Evolutionary conservation across 2,113 vertebrate species (phyloP).

Genomic region (Phycodurus eques): DNA sequence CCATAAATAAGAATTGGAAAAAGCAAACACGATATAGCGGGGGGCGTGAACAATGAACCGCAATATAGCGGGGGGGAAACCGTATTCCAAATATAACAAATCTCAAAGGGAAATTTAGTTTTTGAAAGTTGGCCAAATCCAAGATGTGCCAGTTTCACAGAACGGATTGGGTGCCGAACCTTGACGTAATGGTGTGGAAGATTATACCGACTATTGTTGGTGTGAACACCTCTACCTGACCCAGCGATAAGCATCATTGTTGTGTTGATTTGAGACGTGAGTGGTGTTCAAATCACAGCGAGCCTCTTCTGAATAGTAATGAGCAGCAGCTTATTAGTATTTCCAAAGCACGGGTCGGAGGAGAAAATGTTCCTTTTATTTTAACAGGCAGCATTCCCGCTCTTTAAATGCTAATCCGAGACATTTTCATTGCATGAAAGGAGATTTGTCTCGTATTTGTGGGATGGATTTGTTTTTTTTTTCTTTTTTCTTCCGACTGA

Average conservation of each 20-base stretch:
- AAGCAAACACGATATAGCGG: no score
- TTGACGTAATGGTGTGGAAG: not conserved
- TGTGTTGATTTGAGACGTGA: conserved; percentile 37
- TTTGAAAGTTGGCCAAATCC: not conserved
- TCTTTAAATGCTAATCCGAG: not conserved
- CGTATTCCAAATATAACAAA: no score
- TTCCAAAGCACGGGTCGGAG: not conserved
- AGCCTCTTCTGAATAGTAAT: conserved; percentile 24
- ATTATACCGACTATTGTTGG: not conserved
- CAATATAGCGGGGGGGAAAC: no score
- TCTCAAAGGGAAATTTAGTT: no score
- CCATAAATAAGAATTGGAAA: no score
- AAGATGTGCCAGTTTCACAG: not conserved
- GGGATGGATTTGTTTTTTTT: not conserved
- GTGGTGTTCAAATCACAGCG: conserved; percentile 34
- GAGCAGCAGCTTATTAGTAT: not conserved
- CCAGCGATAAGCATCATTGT: conserved; percentile 25
- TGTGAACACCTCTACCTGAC: conserved; percentile 32
- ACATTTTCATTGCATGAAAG: not conserved
- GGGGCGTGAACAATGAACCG: no score
- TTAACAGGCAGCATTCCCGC: conserved; percentile 1
- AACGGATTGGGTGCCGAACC: not conserved
- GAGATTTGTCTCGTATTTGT: not conserved
- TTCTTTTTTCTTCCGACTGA: not conserved
- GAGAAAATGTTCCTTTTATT: conserved; percentile 5